phyloP scores from a whole-genome alignment of 2,888 invertebrate species.

The Galerucella pusilla region DNA sequence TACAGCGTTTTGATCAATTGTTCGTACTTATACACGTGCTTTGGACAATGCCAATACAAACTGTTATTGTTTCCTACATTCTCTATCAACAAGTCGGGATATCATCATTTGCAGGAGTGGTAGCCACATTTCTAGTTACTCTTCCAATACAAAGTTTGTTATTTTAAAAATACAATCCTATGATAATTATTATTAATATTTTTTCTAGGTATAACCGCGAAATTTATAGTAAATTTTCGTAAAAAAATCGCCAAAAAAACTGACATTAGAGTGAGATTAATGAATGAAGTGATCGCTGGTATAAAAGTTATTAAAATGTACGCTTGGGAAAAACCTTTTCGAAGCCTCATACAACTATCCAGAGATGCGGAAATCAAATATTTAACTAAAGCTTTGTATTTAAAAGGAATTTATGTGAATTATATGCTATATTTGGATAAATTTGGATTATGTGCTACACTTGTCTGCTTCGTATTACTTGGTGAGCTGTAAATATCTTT shows the following conservation, averaged over 20 bases:
- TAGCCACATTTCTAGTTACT: constrained; percentile 76
- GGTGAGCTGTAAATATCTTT: constrained; percentile 66
- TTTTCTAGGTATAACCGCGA: constrained; percentile 71
- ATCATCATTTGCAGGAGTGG: constrained; percentile 73
- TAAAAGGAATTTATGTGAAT: constrained; percentile 74
- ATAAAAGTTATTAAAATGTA: too few relatives aligned
- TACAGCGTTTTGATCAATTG: constrained; percentile 71
- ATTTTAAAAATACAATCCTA: not conserved
- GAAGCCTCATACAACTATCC: constrained; percentile 70
- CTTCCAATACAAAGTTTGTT: constrained; percentile 85
- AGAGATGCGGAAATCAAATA: constrained; percentile 68
- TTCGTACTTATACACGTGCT: constrained; percentile 82
- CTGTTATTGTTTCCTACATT: constrained; percentile 78
- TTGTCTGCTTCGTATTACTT: constrained; percentile 78
- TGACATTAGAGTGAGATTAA: constrained; percentile 89
- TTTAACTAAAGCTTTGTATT: constrained; percentile 70
- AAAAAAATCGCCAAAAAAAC: constrained; percentile 85
- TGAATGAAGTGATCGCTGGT: constrained; percentile 94
- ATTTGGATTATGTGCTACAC: constrained; percentile 82
- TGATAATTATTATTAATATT: not conserved
- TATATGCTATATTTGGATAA: constrained; percentile 84
- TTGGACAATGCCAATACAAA: constrained; percentile 75
- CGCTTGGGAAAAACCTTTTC: constrained; percentile 80
- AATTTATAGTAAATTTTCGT: constrained; percentile 74
- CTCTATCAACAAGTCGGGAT: constrained; percentile 80